Evolutionary conservation across 2,113 vertebrate genomes (phyloP).

Genomic region (Pterocles gutturalis): DNA sequence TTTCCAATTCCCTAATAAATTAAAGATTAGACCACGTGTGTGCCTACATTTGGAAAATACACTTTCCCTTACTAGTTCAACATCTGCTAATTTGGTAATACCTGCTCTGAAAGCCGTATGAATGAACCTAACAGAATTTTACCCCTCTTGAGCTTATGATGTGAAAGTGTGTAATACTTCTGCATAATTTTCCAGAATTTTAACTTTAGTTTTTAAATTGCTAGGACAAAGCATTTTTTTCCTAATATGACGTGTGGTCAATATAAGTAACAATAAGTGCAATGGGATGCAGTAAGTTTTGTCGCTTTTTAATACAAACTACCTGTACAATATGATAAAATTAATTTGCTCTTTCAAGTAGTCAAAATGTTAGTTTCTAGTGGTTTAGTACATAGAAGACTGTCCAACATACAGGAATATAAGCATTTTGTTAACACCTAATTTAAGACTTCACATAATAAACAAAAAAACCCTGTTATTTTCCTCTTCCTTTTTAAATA

Average conservation of each 20-base stretch:
- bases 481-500: slow-evolving; percentile 25
- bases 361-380: not conserved
- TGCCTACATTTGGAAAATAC: not conserved
- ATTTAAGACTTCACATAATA: not conserved
- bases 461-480: not conserved
- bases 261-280: not conserved
- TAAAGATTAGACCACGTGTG: not conserved
- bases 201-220: not conserved
- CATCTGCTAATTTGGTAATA: not conserved
- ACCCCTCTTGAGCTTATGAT: not conserved
- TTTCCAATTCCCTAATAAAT: not conserved
- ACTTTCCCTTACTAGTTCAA: not conserved
- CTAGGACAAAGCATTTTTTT: not conserved
- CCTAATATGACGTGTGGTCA: not conserved
- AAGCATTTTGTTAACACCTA: not conserved
- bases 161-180: not conserved
- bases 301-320: not conserved
- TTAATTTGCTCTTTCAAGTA: not conserved
- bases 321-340: not conserved
- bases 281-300: not conserved
- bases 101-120: not conserved
- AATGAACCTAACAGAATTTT: not conserved
- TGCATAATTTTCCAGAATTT: not conserved
- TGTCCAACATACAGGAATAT: not conserved
- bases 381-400: not conserved